A percentile compares a stretch with the other conserved stretches of the same genome.
phyloP scores from a whole-genome alignment of 2,888 invertebrate genomes.

The Pandemis heparana region DNA sequence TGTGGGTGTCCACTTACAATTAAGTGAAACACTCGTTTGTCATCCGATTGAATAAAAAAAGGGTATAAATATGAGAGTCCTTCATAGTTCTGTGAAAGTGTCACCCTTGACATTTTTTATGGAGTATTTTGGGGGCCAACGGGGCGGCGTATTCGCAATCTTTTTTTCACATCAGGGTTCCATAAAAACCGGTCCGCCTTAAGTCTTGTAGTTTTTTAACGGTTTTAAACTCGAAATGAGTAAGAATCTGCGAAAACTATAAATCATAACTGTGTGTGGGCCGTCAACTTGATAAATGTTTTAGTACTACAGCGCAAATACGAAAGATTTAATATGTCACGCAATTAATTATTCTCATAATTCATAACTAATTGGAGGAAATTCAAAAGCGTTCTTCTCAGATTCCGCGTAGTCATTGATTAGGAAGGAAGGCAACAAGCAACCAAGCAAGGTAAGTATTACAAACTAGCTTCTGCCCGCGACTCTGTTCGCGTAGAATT shows the following conservation, averaged over 20 bases:
- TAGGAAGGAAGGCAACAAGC: too few species aligned
- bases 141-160: neutral
- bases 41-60: too few species aligned
- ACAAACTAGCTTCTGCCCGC: too few species aligned
- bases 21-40: too few species aligned
- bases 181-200: neutral
- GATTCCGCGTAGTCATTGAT: too few species aligned
- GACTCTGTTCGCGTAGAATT: too few species aligned
- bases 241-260: neutral
- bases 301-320: neutral
- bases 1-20: too few species aligned
- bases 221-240: neutral
- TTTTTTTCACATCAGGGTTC: neutral
- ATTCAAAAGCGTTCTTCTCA: neutral
- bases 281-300: neutral
- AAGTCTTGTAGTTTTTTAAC: neutral
- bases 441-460: too few species aligned
- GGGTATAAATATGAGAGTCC: too few species aligned
- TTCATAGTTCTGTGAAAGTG: too few species aligned
- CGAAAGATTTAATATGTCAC: neutral
- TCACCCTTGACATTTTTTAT: too few species aligned
- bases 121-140: neutral
- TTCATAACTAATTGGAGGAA: neutral
- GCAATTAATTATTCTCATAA: neutral
- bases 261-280: conserved; percentile 9